phyloP scores from a whole-genome alignment of 2,113 vertebrate genomes.

The Balaenoptera acutorostrata region DNA sequence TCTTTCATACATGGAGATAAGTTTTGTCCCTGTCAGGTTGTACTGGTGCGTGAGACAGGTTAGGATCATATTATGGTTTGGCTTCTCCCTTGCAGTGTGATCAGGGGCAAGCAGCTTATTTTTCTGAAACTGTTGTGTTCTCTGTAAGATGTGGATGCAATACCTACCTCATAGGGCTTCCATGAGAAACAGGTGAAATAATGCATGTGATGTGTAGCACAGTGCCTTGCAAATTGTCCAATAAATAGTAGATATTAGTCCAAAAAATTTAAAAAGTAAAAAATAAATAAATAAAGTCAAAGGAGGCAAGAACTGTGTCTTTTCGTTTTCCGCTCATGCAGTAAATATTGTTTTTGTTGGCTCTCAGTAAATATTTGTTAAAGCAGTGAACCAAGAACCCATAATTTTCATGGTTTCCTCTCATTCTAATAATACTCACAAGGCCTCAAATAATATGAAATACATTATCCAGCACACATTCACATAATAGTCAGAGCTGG shows the following conservation, averaged over 20 bases:
- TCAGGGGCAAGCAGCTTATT: no score
- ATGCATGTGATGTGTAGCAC: background rate
- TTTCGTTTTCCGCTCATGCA: constrained; percentile 4
- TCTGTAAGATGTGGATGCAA: no score
- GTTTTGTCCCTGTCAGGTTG: no score
- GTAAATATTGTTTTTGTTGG: constrained; percentile 58
- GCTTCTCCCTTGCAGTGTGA: no score
- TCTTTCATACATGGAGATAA: no score
- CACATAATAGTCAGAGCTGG: background rate
- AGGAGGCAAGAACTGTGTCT: background rate
- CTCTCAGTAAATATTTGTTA: constrained; percentile 58
- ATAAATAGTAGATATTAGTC: background rate
- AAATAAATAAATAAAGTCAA: background rate
- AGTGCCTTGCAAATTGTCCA: background rate
- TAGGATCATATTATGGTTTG: no score
- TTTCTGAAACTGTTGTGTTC: no score
- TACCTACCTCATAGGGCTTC: no score
- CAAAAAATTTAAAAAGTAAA: background rate
- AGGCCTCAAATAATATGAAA: constrained; percentile 45
- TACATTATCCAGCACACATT: constrained; percentile 35
- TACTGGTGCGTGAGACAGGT: no score
- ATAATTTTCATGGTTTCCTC: constrained; percentile 61
- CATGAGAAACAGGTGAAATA: no score
- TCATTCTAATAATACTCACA: constrained; percentile 50
- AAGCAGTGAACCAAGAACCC: constrained; percentile 35